phyloP scores from a whole-genome alignment of 2,113 vertebrate species.

The Anas platyrhynchos region DNA sequence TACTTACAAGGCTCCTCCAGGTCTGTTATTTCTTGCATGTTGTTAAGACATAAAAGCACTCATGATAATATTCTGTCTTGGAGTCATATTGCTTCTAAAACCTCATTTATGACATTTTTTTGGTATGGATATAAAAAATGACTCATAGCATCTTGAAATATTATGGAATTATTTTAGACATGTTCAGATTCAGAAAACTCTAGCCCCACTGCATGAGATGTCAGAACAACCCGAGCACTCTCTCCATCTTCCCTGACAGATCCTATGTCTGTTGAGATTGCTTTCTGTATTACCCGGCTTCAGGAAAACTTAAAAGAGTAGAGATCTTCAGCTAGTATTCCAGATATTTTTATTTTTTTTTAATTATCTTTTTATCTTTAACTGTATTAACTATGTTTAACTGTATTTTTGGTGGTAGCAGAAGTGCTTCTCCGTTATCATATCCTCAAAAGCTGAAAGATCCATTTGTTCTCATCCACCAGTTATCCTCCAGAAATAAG shows the following conservation, averaged over 20 bases:
- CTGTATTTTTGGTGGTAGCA: neutral
- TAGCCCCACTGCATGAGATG: neutral
- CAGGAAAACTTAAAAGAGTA: neutral
- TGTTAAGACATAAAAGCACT: neutral
- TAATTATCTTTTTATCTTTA: neutral
- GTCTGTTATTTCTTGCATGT: constrained; percentile 14
- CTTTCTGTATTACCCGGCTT: neutral
- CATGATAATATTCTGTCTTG: neutral
- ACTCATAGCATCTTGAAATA: neutral
- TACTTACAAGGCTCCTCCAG: constrained; percentile 54
- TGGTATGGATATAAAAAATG: neutral
- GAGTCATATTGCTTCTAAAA: neutral
- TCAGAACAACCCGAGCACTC: neutral
- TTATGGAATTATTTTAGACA: neutral
- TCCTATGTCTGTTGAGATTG: neutral
- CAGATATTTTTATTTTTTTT: neutral
- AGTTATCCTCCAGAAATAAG: neutral
- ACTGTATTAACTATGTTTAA: neutral
- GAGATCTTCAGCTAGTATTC: neutral
- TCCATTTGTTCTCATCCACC: neutral
- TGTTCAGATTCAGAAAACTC: neutral
- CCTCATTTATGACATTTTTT: neutral
- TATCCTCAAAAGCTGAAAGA: neutral
- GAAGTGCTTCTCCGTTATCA: neutral
- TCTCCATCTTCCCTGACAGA: neutral